Evolutionary conservation across 2,113 vertebrate genomes (phyloP).

Genomic region (Xenopus borealis): DNA sequence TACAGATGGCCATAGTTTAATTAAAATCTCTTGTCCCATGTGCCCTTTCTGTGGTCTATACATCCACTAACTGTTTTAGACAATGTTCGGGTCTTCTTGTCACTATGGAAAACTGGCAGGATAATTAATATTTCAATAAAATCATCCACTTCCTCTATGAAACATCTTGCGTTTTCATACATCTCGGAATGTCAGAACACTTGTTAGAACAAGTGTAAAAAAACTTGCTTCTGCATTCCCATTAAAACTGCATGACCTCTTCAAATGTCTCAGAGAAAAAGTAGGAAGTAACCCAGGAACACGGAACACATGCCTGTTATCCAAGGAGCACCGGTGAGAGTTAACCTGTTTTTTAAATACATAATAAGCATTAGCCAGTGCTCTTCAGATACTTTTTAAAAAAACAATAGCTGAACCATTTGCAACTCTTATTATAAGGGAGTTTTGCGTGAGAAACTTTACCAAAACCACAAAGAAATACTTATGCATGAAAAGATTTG

Average conservation of each 20-base stretch:
- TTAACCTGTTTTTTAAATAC: no score
- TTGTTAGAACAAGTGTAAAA: constrained; percentile 60
- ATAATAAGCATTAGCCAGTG: no score
- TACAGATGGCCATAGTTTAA: constrained; percentile 59
- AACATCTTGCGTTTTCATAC: constrained; percentile 62
- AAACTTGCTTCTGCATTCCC: constrained; percentile 54
- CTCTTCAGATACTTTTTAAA: no score
- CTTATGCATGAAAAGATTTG: no score
- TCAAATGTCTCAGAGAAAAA: constrained; percentile 53
- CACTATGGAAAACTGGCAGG: constrained; percentile 54
- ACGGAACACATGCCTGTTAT: not conserved
- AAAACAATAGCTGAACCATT: no score
- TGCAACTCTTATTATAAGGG: no score
- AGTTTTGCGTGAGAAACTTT: no score
- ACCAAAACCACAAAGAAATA: no score
- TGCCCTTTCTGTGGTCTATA: constrained; percentile 50
- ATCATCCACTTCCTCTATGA: constrained; percentile 53
- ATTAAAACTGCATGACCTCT: constrained; percentile 61
- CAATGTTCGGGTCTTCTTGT: constrained; percentile 43
- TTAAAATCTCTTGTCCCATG: constrained; percentile 51
- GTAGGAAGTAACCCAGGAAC: constrained; percentile 6
- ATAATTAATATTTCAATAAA: constrained; percentile 68
- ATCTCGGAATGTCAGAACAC: constrained; percentile 62
- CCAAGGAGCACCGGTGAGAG: not conserved
- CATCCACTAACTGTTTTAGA: constrained; percentile 45